A percentile compares a stretch with the other conserved stretches of the same genome.
These are phyloP conservation scores for Eulemur rubriventer DNA, from an alignment of 2,797 vertebrate species.

Conservation along the genomic window DNA sequence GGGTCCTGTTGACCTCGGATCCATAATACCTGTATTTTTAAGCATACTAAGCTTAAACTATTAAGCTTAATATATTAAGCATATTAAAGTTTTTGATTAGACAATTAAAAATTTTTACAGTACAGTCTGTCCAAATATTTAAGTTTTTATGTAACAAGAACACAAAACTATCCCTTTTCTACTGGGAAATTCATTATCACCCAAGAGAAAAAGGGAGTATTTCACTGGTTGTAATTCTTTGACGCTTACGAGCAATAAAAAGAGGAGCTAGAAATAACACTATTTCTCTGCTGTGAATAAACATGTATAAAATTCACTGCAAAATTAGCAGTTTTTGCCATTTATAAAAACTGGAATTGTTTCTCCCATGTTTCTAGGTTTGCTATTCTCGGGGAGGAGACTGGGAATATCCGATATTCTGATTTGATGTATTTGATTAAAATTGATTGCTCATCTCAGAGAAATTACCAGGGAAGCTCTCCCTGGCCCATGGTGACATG, in stretches of 20 bases:
- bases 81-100: background rate
- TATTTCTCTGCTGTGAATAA: slow-evolving; percentile 50
- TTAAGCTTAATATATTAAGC: background rate
- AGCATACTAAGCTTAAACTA: background rate
- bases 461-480: background rate
- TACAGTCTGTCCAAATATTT: slow-evolving; percentile 40
- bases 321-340: slow-evolving; percentile 61
- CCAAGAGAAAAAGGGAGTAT: slow-evolving; percentile 30
- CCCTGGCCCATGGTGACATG: background rate
- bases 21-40: background rate
- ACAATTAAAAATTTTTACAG: slow-evolving; percentile 37
- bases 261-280: slow-evolving; percentile 30
- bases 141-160: slow-evolving; percentile 30
- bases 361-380: slow-evolving; percentile 72
- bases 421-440: slow-evolving; percentile 34
- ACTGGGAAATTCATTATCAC: slow-evolving; percentile 44
- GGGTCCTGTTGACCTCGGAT: background rate
- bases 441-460: background rate
- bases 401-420: slow-evolving; percentile 2
- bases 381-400: slow-evolving; percentile 52
- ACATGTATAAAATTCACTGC: slow-evolving; percentile 58
- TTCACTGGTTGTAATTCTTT: slow-evolving; percentile 44
- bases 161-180: slow-evolving; percentile 42
- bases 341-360: slow-evolving; percentile 54
- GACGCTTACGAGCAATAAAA: slow-evolving; percentile 34